Evolutionary conservation across 2,888 invertebrate species (phyloP).

Genomic region (Gymnoscelis rufifasciata): DNA sequence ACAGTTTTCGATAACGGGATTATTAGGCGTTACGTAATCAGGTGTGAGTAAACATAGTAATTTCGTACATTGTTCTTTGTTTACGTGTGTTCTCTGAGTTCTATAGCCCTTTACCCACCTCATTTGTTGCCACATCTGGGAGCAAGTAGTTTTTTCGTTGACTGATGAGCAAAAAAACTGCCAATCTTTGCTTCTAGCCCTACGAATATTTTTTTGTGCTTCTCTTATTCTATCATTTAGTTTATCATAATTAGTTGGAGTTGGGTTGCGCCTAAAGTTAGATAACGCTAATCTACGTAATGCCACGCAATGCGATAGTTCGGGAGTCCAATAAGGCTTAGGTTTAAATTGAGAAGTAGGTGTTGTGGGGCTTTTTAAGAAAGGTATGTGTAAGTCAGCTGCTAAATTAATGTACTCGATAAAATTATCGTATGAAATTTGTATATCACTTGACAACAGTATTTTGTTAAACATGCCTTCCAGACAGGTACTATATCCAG

Average conservation of each 20-base stretch:
- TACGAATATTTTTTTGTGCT: not conserved
- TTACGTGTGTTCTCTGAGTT: not conserved
- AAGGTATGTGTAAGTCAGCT: not conserved
- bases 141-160: not conserved
- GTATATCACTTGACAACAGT: not conserved
- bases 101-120: not conserved
- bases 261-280: not conserved
- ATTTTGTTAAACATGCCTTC: not conserved
- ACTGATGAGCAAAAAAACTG: not conserved
- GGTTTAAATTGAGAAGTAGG: not conserved
- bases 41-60: not conserved
- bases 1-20: not conserved
- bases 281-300: not conserved
- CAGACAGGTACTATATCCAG: not conserved
- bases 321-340: not conserved
- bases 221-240: not conserved
- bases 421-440: not conserved
- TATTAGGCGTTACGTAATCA: not conserved
- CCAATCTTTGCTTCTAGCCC: not conserved
- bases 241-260: not conserved
- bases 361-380: not conserved
- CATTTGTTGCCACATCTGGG: not conserved
- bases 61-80: not conserved
- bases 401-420: not conserved
- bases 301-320: not conserved